These are phyloP conservation scores for Ardeotis arabs DNA, from an alignment of 2,113 vertebrate species.

Conservation along the genomic window DNA sequence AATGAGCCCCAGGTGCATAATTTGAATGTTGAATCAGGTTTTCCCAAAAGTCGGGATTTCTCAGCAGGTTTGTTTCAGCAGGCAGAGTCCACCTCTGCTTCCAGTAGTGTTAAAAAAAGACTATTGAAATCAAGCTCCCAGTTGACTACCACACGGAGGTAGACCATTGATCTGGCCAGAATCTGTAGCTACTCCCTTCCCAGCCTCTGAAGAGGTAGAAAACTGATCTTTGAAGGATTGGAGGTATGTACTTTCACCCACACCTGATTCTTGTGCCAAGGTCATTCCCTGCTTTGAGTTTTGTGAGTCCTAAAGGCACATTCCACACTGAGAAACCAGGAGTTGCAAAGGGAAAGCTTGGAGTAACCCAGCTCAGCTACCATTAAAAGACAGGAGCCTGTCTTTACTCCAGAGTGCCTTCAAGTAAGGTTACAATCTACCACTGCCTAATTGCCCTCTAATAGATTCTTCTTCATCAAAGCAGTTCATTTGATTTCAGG, in stretches of 20 bases:
- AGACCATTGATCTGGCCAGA: neutral
- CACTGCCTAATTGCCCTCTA: slow-evolving; percentile 18
- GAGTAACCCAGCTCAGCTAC: neutral
- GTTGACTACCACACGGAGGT: neutral
- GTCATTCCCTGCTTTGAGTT: neutral
- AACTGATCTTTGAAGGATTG: neutral
- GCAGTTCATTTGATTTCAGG: neutral
- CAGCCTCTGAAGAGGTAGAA: neutral
- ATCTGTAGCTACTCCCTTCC: neutral
- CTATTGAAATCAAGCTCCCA: neutral
- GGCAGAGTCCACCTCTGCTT: neutral
- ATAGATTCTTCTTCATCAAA: neutral
- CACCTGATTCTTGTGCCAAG: neutral
- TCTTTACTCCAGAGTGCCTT: neutral
- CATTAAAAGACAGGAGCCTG: neutral
- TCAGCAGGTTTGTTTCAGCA: neutral
- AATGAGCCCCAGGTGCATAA: neutral
- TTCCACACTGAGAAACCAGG: neutral
- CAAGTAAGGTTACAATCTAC: neutral
- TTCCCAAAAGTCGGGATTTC: neutral
- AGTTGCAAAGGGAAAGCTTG: neutral
- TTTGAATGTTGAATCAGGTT: neutral
- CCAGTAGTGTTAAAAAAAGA: neutral
- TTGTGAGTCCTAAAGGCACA: neutral
- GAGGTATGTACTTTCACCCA: neutral